Conservation (phyloP, 92 coral and sea anemone genomes). For the Phenganax subtilis region DNA sequence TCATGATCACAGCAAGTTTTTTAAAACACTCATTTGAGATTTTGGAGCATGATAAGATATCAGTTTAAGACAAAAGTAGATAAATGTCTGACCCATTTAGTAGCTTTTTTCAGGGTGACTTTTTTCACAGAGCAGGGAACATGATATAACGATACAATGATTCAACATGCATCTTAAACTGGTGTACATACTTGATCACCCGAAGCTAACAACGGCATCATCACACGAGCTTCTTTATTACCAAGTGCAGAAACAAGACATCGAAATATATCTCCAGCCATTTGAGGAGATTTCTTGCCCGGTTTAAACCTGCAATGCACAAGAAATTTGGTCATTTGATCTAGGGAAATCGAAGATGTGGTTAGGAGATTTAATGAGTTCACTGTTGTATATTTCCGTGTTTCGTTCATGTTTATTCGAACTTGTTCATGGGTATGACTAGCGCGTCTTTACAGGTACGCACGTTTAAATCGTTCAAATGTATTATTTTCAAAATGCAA, state of each 20-base stretch:
- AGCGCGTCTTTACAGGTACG: too few species aligned
- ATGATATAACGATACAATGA: too few species aligned
- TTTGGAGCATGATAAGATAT: background rate
- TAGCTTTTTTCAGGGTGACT: too few species aligned
- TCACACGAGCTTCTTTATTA: conserved; percentile 52
- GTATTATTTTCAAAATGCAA: too few species aligned
- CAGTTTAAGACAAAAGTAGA: too few species aligned
- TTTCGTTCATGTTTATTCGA: too few species aligned
- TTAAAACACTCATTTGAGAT: too few species aligned
- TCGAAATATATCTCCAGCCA: conserved; percentile 88
- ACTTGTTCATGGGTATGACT: too few species aligned
- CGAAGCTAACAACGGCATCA: conserved; percentile 86
- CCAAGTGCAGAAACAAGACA: conserved; percentile 80
- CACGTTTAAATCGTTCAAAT: too few species aligned
- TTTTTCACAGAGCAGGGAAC: too few species aligned
- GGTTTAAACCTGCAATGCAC: conserved; percentile 1
- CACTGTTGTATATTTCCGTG: background rate
- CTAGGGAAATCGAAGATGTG: background rate
- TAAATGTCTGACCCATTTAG: too few species aligned
- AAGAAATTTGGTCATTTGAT: background rate
- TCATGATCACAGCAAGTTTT: too few species aligned
- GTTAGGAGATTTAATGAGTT: background rate
- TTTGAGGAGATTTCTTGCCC: conserved; percentile 54
- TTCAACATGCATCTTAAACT: background rate
- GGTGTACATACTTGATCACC: conserved; percentile 72